Base-by-base conservation (phyloP, 2,113 vertebrate genomes). In the Galeopterus variegatus region DNA sequence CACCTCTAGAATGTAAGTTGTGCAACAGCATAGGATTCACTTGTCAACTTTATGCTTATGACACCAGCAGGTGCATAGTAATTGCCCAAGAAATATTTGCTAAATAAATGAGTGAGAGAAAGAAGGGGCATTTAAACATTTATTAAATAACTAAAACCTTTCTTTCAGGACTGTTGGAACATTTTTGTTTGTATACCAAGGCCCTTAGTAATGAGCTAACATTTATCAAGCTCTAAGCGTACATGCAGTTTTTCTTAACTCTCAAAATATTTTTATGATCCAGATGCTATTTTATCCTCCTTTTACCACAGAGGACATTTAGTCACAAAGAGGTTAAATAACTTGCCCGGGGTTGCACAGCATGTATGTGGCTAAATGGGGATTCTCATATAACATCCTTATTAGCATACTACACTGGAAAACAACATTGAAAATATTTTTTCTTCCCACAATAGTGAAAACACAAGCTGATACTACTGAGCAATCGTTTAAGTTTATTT, bases 301-400 rank as follows among this genome's bases (percentile, higher is more conserved):
- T 79, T 52, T 36, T 24, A 31, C 8, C 11, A 76, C 64, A 65
- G 14, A 82, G 8, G 10, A 33, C 9, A 60, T 60, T 76, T 41
- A 87, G 23, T 18, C 10, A 41, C 13, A 79, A 58, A n/a, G 19
- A 89, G 0, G 8, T 83, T 56, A 87, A 73, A 5, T 19, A 52
- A 72, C 8, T 82, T 90, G 5, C 36, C 73, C 54, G 36, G 83
- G 52, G 23, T 18, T 48, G 4, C 21, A 33, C 9, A 81, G 15
- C 10, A 48, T 17, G 2, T 8, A 62, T 5, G 14, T 60, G 10
- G 2, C 0, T n/a, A 58, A 76, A n/a, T 10, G 33, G 9, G 3
- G 10, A 81, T 64, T 76, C 15, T 60, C 5, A 65, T 0, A 23
- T 5, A 50, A 48, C 31, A 31, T 4, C 26, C 73, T 62, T 60